Percentiles rank a stretch among this genome's conserved stretches.
These are phyloP conservation scores for Mesorhabditis belari DNA, from an alignment of 2,888 invertebrate genomes.

Conservation along the genomic window DNA sequence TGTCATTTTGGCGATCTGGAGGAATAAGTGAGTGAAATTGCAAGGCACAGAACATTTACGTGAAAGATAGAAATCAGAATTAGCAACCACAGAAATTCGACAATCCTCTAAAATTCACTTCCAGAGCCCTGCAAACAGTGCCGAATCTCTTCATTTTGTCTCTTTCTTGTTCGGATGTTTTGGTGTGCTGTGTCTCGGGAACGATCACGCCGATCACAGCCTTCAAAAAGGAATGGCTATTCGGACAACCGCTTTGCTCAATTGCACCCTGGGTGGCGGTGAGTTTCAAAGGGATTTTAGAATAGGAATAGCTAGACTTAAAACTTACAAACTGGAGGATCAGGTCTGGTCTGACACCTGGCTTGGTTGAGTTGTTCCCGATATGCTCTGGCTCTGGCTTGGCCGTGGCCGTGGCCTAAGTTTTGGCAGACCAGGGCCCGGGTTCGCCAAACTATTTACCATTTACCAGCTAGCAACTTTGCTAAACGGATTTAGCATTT, in stretches of 20 bases:
- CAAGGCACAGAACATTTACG: background rate
- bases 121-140: constrained; percentile 48
- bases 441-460: too few species aligned
- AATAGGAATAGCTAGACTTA: background rate
- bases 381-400: too few species aligned
- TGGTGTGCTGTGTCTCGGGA: constrained; percentile 48
- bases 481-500: background rate
- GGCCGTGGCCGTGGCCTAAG: too few species aligned
- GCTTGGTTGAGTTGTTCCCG: background rate
- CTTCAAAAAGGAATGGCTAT: constrained; percentile 49
- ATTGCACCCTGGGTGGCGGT: constrained; percentile 47
- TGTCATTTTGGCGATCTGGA: constrained; percentile 45
- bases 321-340: background rate
- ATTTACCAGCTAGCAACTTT: background rate
- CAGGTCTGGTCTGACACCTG: background rate
- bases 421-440: too few species aligned
- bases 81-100: background rate
- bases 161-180: constrained; percentile 46
- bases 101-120: constrained; percentile 1
- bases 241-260: constrained; percentile 43
- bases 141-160: constrained; percentile 51
- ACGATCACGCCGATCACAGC: constrained; percentile 51
- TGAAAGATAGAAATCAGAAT: background rate
- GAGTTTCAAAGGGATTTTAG: background rate
- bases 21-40: constrained; percentile 34